Evolutionary conservation across 2,113 vertebrate genomes (phyloP), one percentile per base, ranked within the genome.

Genomic region (Pardalotus punctatus): DNA sequence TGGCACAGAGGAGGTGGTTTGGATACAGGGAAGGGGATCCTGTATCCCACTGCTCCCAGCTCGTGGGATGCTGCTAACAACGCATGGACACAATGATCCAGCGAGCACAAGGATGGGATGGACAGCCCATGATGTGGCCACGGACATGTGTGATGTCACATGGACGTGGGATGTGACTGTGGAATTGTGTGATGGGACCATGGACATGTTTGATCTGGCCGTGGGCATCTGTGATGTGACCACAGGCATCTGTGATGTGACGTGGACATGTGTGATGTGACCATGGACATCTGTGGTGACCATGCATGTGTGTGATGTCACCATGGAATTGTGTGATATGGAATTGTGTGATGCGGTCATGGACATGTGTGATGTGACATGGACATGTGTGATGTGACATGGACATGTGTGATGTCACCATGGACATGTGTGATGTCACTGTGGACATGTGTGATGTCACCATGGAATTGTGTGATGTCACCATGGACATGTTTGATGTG

Each of bases 31-130:
- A 66, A 73, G 56, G 45, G 73, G 73, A 86, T 62, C 86, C 71
- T 56, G 64, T 11, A 33, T 51, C 69, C 82, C 94, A 42, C 38
- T 38, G 79, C 45, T 72, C 71, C 31, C 2, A 6, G 61, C 15
- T 22, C 3, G 0, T 3, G 3, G 0, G 31, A 36, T 29, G 57
- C 36, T 71, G 57, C 16, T 10, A 6, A 11, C 0, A 20, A 45
- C 14, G 0, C 6, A 1, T 2, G 3, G 7, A 1, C 1, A 36
- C 0, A 14, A 13, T 18, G 65, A 3, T 61, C 35, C 1, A 3
- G 38, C 5, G 28, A 38, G 33, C 13, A 8, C 12, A 31, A 35
- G 53, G 60, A 33, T 23, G 54, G 58, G 58, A 35, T 2, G 20
- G 64, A n/a, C 5, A 5, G n/a, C 2, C 2, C 3, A 1, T 1